Evolutionary conservation across 2,888 invertebrate genomes (phyloP).

Genomic region (Drosophila mimica): DNA sequence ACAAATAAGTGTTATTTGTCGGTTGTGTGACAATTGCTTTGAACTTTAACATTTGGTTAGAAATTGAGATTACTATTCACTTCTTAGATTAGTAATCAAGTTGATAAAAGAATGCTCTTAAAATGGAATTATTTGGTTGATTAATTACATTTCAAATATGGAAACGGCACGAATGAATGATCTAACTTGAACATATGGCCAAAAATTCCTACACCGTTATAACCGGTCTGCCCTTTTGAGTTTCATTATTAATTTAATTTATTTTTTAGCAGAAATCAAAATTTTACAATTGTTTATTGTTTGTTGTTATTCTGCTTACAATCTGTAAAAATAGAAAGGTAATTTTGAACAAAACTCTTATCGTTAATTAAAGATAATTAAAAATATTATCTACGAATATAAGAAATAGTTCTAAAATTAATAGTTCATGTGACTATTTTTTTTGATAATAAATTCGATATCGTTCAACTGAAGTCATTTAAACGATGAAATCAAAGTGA

Average conservation of each 20-base stretch:
- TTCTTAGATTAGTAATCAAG: not conserved
- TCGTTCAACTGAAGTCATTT: not conserved
- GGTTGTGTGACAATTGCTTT: not conserved
- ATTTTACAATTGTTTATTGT: not conserved
- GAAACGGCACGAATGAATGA: not conserved
- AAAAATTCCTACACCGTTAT: not conserved
- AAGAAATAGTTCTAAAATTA: not conserved
- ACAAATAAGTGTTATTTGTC: no score
- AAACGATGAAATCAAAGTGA: not conserved
- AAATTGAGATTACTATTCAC: not conserved
- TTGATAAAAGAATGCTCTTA: not conserved
- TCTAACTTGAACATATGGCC: not conserved
- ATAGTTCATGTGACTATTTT: not conserved
- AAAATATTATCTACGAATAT: not conserved
- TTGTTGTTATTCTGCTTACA: not conserved
- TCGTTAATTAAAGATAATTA: not conserved
- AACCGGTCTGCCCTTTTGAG: conserved; percentile 1
- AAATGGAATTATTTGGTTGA: conserved; percentile 6
- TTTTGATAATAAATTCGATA: not conserved
- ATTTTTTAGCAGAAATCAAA: not conserved
- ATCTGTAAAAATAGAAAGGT: not conserved
- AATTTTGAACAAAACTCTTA: no score
- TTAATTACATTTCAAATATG: conserved; percentile 12
- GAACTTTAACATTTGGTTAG: not conserved
- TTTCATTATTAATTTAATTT: not conserved